Conservation (phyloP, 2,113 vertebrate species). For the Tragulus kanchil region DNA sequence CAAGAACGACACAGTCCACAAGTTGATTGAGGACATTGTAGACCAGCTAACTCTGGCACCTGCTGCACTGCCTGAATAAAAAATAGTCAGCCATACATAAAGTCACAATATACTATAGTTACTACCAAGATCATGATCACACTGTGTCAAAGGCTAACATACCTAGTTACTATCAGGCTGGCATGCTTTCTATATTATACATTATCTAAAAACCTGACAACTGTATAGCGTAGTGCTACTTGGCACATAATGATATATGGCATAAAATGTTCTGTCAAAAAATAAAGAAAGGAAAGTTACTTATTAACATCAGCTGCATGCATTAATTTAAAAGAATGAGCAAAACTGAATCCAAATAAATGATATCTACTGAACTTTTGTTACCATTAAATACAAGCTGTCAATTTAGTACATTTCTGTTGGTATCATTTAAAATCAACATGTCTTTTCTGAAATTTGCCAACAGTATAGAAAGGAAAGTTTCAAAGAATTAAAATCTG, state of each 20-base stretch:
- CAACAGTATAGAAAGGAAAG: not conserved
- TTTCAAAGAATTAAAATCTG: not conserved
- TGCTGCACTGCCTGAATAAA: not conserved
- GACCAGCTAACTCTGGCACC: not conserved
- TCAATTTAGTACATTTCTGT: not conserved
- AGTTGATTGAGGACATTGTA: not conserved
- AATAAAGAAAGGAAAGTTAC: not conserved
- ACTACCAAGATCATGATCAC: not conserved
- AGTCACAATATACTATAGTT: not conserved
- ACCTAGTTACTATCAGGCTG: too few species aligned
- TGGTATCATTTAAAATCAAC: not conserved
- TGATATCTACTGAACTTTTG: not conserved
- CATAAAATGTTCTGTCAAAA: not conserved
- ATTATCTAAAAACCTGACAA: not conserved
- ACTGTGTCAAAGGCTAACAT: not conserved
- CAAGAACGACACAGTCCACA: not conserved
- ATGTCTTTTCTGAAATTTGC: not conserved
- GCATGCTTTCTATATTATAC: not conserved
- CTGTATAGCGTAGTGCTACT: not conserved
- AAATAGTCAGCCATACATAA: not conserved
- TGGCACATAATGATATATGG: not conserved
- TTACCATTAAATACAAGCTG: not conserved
- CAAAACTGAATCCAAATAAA: not conserved
- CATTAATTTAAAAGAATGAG: not conserved
- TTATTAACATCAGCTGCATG: not conserved